Conservation (phyloP, 2,113 vertebrate genomes). For the Boleophthalmus pectinirostris region DNA sequence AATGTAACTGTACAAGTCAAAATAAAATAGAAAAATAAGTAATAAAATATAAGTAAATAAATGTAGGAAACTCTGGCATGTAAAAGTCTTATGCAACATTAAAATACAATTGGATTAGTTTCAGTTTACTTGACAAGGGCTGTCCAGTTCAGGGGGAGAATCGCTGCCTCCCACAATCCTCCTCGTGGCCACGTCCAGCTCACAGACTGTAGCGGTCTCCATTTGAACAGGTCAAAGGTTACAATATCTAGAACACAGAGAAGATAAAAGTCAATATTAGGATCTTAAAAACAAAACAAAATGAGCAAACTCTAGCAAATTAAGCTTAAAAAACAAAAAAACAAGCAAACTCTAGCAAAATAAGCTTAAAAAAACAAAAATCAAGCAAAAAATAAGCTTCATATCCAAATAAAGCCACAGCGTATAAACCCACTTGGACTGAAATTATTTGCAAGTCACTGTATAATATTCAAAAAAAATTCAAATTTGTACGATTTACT, state of each 20-base stretch:
- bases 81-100: too few species aligned
- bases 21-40: too few species aligned
- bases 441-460: background rate
- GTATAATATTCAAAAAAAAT: too few species aligned
- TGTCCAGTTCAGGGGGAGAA: conserved; percentile 71
- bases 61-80: too few species aligned
- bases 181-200: conserved; percentile 74
- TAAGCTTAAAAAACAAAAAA: background rate
- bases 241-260: background rate
- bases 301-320: background rate
- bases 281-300: background rate
- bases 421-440: too few species aligned
- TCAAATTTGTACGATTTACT: too few species aligned
- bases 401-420: background rate
- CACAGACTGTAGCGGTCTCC: conserved; percentile 80
- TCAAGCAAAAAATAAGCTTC: background rate
- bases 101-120: background rate
- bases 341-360: background rate
- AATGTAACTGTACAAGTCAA: too few species aligned
- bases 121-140: conserved; percentile 65
- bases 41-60: too few species aligned
- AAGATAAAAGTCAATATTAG: background rate
- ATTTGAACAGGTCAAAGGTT: conserved; percentile 68
- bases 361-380: background rate
- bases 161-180: conserved; percentile 76